These are phyloP conservation scores for Agrilus cyanescens DNA, from an alignment of 2,888 invertebrate genomes.

Conservation along the genomic window DNA sequence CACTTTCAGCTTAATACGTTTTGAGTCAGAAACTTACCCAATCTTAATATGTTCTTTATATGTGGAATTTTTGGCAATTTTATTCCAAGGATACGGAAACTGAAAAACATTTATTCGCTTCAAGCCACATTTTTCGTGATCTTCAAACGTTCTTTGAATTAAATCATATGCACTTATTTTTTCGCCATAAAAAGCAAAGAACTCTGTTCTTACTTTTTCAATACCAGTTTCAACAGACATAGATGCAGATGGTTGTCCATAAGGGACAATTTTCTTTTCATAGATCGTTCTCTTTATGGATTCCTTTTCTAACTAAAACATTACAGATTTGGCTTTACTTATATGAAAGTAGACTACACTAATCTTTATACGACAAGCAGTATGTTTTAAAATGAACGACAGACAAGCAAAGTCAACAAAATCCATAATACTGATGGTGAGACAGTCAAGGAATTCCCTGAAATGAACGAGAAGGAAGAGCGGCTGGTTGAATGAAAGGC, in stretches of 20 bases:
- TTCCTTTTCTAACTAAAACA: slow-evolving; percentile 38
- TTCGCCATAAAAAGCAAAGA: slow-evolving; percentile 60
- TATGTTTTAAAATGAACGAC: too few relatives aligned
- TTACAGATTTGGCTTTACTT: too few relatives aligned
- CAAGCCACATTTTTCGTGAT: slow-evolving; percentile 59
- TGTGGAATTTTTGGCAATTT: slow-evolving; percentile 41
- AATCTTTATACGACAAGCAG: too few relatives aligned
- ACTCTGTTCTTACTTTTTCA: slow-evolving; percentile 42
- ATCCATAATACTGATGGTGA: too few relatives aligned
- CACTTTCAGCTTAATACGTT: too few relatives aligned
- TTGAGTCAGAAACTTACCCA: slow-evolving; percentile 34
- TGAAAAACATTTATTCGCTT: slow-evolving; percentile 48
- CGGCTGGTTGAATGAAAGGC: too few relatives aligned
- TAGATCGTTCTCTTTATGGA: slow-evolving; percentile 51
- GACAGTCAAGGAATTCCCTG: too few relatives aligned
- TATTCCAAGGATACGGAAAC: slow-evolving; percentile 39
- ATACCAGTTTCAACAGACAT: slow-evolving; percentile 50
- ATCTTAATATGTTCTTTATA: slow-evolving; percentile 44
- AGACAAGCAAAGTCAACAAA: too few relatives aligned
- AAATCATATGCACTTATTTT: slow-evolving; percentile 52
- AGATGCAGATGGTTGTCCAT: slow-evolving; percentile 44
- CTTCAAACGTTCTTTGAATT: slow-evolving; percentile 52
- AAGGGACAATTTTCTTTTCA: slow-evolving; percentile 47
- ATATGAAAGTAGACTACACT: too few relatives aligned
- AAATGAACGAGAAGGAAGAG: too few relatives aligned